Evolutionary conservation across 2,797 vertebrate species (phyloP).

Genomic region (Mormyrops boulengeri): DNA sequence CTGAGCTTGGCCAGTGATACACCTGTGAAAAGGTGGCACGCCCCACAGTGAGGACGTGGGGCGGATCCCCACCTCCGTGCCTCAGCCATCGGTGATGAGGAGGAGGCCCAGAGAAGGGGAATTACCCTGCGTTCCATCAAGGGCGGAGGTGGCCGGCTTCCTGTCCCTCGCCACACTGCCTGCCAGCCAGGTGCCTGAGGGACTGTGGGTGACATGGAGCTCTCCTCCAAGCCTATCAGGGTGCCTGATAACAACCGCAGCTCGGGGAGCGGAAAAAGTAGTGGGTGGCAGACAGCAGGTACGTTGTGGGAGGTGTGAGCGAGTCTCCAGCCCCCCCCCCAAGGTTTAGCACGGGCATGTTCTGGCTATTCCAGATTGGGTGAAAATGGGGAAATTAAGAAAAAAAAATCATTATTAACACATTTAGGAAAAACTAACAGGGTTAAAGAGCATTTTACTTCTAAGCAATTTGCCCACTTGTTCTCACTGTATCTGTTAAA

Average conservation of each 20-base stretch:
- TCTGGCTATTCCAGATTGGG: background rate
- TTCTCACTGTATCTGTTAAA: conserved; percentile 12
- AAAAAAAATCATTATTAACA: background rate
- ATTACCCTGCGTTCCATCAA: background rate
- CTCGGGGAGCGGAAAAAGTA: background rate
- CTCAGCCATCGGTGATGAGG: background rate
- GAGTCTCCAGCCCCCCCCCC: background rate
- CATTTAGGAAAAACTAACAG: background rate
- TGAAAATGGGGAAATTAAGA: background rate
- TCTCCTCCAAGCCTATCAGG: background rate
- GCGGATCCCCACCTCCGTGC: background rate
- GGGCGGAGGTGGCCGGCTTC: background rate
- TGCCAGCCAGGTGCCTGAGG: background rate
- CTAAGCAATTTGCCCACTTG: background rate
- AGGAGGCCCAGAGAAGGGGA: background rate
- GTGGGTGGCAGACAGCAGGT: background rate
- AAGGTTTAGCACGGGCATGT: background rate
- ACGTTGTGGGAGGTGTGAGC: background rate
- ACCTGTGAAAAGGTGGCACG: background rate
- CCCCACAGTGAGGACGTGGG: background rate
- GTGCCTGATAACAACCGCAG: background rate
- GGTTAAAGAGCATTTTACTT: background rate
- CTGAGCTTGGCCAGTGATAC: background rate
- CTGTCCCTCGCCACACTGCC: background rate
- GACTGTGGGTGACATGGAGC: background rate